Evolutionary conservation across 1,140 invertebrate genomes (phyloP), one percentile per base, ranked within the genome.

Genomic region (Akabosia matsudoensis): DNA sequence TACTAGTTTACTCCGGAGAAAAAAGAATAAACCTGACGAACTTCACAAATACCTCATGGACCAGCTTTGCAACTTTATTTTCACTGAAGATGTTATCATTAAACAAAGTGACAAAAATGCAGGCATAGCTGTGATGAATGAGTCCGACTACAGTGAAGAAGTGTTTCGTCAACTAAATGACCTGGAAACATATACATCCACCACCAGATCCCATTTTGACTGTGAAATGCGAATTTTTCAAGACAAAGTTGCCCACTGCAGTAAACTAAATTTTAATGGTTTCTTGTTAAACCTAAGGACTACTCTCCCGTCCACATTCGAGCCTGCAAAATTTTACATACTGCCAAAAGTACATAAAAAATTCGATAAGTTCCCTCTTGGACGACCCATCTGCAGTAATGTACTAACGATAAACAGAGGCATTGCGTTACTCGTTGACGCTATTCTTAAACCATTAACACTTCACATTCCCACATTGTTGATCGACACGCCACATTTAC

Each of bases 61-160:
- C 1, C 7, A 51, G 22, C 30, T 72, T 7, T 2, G n/a, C 1
- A 14, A 34, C 22, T 72, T 72, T 72, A 3, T 72, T 26, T 37
- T n/a, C 1, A 4, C 4, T 30, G 18, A 72, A 13, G 30, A 72
- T 26, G 10, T 72, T 33, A 37, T 72, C n/a, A 51, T 72, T 72
- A 72, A 72, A 72, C 7, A 72, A 34, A 51, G 33, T 14, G 70
- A 72, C 28, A 72, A 72, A 72, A 72, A 72, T 51, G 70, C 33
- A 3, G 70, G 70, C n/a, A 37, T 72, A 18, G 13, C 7, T 24
- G 26, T 72, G 2, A 45, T 45, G 33, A n/a, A 16, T 13, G 2
- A 22, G 13, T 7, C 70, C 3, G 70, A 72, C 26, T 72, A 72
- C 26, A 22, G 24, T 18, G 45, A 72, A 22, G 70, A 72, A 51